Base-by-base conservation (phyloP, 1,140 invertebrate genomes). In the Calliphora vicina region DNA sequence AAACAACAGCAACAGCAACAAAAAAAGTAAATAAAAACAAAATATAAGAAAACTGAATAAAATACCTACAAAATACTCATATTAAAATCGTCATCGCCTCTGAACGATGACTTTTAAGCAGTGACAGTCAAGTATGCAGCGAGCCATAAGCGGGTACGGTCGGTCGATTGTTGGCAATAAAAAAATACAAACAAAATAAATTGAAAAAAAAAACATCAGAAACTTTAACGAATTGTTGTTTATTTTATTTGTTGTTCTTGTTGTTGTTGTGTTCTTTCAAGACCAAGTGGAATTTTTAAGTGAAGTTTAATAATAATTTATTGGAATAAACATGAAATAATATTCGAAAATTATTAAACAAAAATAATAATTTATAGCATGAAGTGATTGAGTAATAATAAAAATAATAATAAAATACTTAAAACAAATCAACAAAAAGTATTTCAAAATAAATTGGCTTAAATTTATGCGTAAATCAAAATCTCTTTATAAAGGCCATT, bases 31-130 rank as follows among this genome's bases (percentile, higher is more conserved):
- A 35, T 57, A 35, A 35, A 57, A 12, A 57, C 45, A 57, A 57
- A 57, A 57, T 57, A 12, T 23, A 6, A 67, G 25, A 67, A 67
- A 67, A 67, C 6, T 35, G 35, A 35, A 67, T 67, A 67, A 67
- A 67, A 45, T 45, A 78, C 35, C 35, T 43, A 78, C 74, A 43
- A 74, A 74, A 74, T 43, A 78, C 74, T 43, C 74, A 78, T 20
- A 78, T 78, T 45, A 78, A 23, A 78, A 78, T 17, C 74, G 74
- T 78, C 74, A 78, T 78, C 74, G 74, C 74, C 35, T 78, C 35
- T 78, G 74, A 78, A 78, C 74, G 74, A 78, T 78, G 74, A 78
- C 74, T 78, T 78, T 78, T 78, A 78, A 78, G n/a, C 74, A 78
- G 35, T 78, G 74, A 43, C 74, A 78, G 74, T 78, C 23, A 78